These are phyloP conservation scores for Aplocera efformata DNA, from an alignment of 2,888 invertebrate genomes.

Conservation along the genomic window DNA sequence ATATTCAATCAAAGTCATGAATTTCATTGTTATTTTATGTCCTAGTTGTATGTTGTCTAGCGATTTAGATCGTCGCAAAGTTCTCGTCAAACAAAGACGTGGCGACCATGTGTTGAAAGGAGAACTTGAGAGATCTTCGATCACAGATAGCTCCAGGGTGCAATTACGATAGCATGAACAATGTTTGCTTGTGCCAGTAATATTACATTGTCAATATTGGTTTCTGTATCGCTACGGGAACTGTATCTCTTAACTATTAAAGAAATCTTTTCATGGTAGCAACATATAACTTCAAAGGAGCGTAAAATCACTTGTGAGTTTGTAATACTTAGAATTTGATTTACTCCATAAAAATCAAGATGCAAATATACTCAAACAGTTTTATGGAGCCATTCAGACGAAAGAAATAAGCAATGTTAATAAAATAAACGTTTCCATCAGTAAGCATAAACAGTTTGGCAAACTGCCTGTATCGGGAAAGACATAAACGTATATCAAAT, in stretches of 20 bases:
- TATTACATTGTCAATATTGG: conserved; percentile 4
- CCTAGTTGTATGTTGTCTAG: conserved; percentile 1
- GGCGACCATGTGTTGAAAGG: conserved; percentile 39
- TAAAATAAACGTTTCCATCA: conserved; percentile 8
- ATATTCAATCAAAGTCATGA: too few relatives aligned
- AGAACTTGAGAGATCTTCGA: conserved; percentile 43
- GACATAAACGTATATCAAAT: conserved; percentile 10
- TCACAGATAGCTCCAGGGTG: conserved; percentile 35
- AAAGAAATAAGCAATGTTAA: not conserved
- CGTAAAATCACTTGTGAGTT: too few relatives aligned
- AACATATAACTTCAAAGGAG: too few relatives aligned
- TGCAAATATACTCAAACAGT: too few relatives aligned
- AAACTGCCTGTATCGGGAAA: conserved; percentile 5
- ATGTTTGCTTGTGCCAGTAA: conserved; percentile 2
- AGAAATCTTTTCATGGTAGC: too few relatives aligned
- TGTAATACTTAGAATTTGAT: too few relatives aligned
- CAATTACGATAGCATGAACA: conserved; percentile 35
- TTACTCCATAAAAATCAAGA: too few relatives aligned
- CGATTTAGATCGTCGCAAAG: conserved; percentile 43
- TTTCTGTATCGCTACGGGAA: not conserved
- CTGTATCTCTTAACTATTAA: too few relatives aligned
- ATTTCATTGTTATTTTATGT: too few relatives aligned
- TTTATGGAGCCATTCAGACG: too few relatives aligned
- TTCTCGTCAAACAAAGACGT: conserved; percentile 37
- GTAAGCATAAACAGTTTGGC: conserved; percentile 14